A percentile compares a stretch with the other conserved stretches of the same genome.
These are phyloP conservation scores for Graphium colonna DNA, from an alignment of 2,888 invertebrate species.

Conservation along the genomic window DNA sequence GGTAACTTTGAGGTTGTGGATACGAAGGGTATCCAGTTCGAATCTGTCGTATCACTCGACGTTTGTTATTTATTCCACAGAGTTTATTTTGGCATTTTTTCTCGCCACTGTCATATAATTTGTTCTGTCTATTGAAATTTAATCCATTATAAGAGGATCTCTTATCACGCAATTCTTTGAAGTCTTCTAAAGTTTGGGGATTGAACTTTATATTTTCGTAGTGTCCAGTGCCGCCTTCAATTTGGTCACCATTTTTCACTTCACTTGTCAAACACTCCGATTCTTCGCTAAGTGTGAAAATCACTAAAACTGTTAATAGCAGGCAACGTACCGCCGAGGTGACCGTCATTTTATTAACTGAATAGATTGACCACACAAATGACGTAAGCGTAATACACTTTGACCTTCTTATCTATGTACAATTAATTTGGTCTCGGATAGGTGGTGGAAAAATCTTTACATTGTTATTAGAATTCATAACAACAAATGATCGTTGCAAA, in stretches of 20 bases:
- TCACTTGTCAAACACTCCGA: slow-evolving; percentile 1
- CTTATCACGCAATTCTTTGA: not conserved
- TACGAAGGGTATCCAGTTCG: slow-evolving; percentile 35
- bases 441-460: too few relatives aligned
- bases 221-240: not conserved
- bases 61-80: slow-evolving; percentile 18
- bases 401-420: slow-evolving; percentile 43
- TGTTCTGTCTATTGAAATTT: not conserved
- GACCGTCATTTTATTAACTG: slow-evolving; percentile 41
- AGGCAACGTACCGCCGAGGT: slow-evolving; percentile 30
- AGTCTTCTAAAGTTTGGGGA: not conserved
- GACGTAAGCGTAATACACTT: slow-evolving; percentile 37
- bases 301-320: not conserved
- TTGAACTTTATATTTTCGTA: not conserved
- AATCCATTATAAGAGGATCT: not conserved
- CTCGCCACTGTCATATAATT: not conserved
- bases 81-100: not conserved
- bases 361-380: slow-evolving; percentile 24
- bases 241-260: slow-evolving; percentile 4
- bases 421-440: slow-evolving; percentile 34
- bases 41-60: slow-evolving; percentile 38
- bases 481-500: not conserved
- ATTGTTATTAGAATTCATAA: too few relatives aligned
- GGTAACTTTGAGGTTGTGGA: slow-evolving; percentile 37
- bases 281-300: not conserved